A percentile compares a stretch with the other conserved stretches of the same genome.
phyloP scores from a whole-genome alignment of 2,797 vertebrate species.

The Eremophila alpestris region DNA sequence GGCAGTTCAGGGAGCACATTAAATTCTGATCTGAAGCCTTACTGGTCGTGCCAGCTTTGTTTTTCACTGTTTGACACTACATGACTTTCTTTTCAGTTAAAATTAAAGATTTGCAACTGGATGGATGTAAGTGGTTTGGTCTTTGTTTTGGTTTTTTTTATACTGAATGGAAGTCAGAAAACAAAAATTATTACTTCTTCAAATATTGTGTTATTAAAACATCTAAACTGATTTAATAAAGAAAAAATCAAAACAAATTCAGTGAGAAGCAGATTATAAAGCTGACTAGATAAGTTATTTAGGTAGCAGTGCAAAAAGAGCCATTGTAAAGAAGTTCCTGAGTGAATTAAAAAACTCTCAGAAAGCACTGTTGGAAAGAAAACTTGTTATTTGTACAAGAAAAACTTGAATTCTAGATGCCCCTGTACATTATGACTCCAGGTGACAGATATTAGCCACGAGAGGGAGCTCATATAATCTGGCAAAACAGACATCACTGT shows the following conservation, averaged over 20 bases:
- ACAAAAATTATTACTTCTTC: not conserved
- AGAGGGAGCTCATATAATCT: constrained; percentile 36
- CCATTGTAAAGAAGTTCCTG: not conserved
- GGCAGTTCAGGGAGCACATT: not conserved
- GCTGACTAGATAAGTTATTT: not conserved
- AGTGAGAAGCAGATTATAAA: not conserved
- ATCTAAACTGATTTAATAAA: not conserved
- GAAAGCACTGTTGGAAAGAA: not conserved
- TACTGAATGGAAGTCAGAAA: not conserved
- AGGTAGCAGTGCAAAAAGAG: not conserved
- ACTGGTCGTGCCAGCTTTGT: not conserved
- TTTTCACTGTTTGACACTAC: not conserved
- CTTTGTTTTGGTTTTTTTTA: not conserved
- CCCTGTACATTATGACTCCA: not conserved
- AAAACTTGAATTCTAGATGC: not conserved
- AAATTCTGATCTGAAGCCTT: not conserved
- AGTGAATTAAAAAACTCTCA: not conserved
- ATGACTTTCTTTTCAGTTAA: not conserved
- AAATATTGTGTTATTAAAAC: not conserved
- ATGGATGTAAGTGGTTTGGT: not conserved
- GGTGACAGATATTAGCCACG: not conserved
- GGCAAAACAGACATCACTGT: not conserved
- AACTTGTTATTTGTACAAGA: not conserved
- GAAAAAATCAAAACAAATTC: not conserved
- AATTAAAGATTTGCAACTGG: not conserved